A percentile compares a stretch with the other conserved stretches of the same genome.
phyloP scores from a whole-genome alignment of 2,797 vertebrate genomes.

The Tenualosa ilisha region DNA sequence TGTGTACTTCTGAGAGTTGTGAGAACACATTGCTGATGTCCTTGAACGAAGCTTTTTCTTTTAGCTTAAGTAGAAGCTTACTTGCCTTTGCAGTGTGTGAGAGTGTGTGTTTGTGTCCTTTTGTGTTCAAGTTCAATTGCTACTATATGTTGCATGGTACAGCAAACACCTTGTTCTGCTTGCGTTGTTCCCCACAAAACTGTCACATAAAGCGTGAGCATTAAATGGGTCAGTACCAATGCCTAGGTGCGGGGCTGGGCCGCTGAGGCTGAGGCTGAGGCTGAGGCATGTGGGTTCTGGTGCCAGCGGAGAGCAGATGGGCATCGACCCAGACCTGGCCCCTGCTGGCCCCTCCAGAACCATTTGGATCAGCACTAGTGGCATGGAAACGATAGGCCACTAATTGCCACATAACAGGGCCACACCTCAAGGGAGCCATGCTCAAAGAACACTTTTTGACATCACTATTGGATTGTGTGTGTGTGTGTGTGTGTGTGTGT shows the following conservation, averaged over 20 bases:
- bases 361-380: neutral
- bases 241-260: no score
- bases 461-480: neutral
- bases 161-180: no score
- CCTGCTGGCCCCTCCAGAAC: no score
- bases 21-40: neutral
- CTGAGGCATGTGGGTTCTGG: neutral
- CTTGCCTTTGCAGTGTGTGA: neutral
- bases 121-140: no score
- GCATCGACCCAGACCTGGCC: neutral
- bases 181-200: no score
- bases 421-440: neutral
- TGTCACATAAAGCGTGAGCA: no score
- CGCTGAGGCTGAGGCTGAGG: no score
- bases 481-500: conserved; percentile 15
- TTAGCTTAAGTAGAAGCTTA: neutral
- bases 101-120: neutral
- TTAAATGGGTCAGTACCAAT: neutral
- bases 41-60: neutral
- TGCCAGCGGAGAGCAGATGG: neutral
- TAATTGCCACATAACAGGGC: neutral
- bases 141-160: no score
- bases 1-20: neutral
- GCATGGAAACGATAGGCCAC: neutral
- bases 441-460: conserved; percentile 8